Conservation (phyloP, 1,140 invertebrate genomes). For the Drosophila bocki region DNA sequence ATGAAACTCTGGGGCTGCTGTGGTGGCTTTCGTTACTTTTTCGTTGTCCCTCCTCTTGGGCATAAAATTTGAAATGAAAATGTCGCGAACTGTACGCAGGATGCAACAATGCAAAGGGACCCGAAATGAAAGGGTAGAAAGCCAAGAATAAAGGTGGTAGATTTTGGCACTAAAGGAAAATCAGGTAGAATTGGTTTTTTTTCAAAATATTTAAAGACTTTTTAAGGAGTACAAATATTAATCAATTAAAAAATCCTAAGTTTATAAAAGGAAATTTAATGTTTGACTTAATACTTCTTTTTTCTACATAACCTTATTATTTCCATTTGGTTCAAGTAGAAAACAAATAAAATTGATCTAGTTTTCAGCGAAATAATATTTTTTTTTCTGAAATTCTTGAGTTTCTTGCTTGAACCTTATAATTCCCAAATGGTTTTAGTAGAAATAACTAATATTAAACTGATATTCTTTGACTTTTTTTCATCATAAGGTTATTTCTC, state of each 20-base stretch:
- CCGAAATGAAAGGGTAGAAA: not conserved
- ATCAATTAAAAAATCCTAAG: not conserved
- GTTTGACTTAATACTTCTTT: not conserved
- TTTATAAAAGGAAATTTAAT: not conserved
- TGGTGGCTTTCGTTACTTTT: conserved; percentile 63
- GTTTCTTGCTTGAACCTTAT: too few species aligned
- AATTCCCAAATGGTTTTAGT: not conserved
- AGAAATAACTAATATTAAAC: too few species aligned
- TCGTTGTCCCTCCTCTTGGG: conserved; percentile 67
- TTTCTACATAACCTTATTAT: not conserved
- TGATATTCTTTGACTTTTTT: too few species aligned
- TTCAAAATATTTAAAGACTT: not conserved
- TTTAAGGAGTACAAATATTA: not conserved
- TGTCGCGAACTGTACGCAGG: conserved; percentile 69
- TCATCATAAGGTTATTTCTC: too few species aligned
- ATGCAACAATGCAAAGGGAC: conserved; percentile 69
- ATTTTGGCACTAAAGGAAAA: not conserved
- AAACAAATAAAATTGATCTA: too few species aligned
- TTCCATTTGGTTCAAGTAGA: too few species aligned
- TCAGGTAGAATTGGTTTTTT: too few species aligned
- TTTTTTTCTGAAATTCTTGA: too few species aligned
- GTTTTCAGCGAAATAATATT: too few species aligned
- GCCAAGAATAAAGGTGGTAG: not conserved
- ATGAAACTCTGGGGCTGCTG: conserved; percentile 1
- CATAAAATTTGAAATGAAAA: conserved; percentile 84